Evolutionary conservation across 2,113 vertebrate genomes (phyloP).

Genomic region (Pituophis catenifer): DNA sequence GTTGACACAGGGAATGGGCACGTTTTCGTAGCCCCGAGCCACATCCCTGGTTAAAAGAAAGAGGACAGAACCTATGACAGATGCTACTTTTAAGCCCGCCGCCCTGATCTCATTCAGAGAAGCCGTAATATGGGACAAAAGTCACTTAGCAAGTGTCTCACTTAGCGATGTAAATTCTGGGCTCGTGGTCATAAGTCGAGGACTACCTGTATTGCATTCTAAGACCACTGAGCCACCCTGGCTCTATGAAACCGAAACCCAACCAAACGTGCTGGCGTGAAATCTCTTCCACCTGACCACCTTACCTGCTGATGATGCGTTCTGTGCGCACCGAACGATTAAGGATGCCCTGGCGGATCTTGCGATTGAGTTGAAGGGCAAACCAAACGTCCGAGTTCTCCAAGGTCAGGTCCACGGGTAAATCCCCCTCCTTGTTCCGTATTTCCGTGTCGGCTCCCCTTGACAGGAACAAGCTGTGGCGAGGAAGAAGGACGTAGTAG

Average conservation of each 20-base stretch:
- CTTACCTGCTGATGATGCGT: slow-evolving; percentile 86
- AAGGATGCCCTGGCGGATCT: slow-evolving; percentile 81
- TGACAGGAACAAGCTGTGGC: slow-evolving; percentile 82
- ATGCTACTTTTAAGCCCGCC: too few species aligned
- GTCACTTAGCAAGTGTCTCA: too few species aligned
- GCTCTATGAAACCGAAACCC: too few species aligned
- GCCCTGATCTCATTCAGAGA: too few species aligned
- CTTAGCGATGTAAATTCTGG: too few species aligned
- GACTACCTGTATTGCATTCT: too few species aligned
- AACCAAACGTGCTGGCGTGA: too few species aligned
- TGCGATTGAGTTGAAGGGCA: slow-evolving; percentile 87
- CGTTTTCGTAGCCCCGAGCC: slow-evolving; percentile 88
- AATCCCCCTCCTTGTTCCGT: slow-evolving; percentile 88
- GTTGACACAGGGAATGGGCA: slow-evolving; percentile 89
- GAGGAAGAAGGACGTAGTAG: neutral
- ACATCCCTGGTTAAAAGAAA: slow-evolving; percentile 73
- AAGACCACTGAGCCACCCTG: too few species aligned
- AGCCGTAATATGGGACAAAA: too few species aligned
- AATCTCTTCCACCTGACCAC: neutral
- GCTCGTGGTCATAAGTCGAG: too few species aligned
- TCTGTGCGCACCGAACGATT: slow-evolving; percentile 84
- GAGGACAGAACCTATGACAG: neutral
- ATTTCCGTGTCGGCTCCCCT: slow-evolving; percentile 86
- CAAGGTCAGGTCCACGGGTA: slow-evolving; percentile 78
- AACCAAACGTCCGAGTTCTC: slow-evolving; percentile 87